Percentiles rank a stretch among this genome's conserved stretches.
phyloP scores from a whole-genome alignment of 1,140 invertebrate species.

The Scaptomyza graminum region DNA sequence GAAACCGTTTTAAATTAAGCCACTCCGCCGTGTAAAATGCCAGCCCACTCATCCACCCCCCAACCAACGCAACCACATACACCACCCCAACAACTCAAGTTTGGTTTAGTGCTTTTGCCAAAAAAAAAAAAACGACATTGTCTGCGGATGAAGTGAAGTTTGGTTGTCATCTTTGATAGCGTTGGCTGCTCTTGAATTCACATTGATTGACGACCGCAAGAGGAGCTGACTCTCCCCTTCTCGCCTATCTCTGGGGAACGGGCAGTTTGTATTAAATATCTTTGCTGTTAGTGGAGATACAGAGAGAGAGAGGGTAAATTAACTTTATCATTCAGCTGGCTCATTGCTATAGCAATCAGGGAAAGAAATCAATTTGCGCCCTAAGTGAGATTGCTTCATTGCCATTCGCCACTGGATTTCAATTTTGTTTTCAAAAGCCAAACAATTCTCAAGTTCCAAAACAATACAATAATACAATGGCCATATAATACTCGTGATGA shows the following conservation, averaged over 20 bases:
- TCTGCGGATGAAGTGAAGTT: conserved; percentile 75
- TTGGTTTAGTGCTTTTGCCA: conserved; percentile 57
- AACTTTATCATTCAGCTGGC: conserved; percentile 37
- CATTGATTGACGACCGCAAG: conserved; percentile 72
- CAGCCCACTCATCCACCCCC: background rate
- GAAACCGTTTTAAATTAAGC: conserved; percentile 80
- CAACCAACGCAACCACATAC: background rate
- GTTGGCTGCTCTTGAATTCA: conserved; percentile 63
- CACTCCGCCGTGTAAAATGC: conserved; percentile 54
- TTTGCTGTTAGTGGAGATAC: conserved; percentile 15
- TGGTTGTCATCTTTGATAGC: conserved; percentile 67
- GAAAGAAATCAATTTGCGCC: conserved; percentile 38
- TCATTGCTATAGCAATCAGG: conserved; percentile 13
- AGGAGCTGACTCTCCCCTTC: background rate
- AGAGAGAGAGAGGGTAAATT: conserved; percentile 28
- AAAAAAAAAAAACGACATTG: conserved; percentile 56
- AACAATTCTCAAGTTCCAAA: conserved; percentile 13
- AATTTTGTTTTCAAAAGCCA: background rate
- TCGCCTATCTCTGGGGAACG: background rate
- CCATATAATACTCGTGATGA: background rate
- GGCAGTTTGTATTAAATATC: conserved; percentile 25
- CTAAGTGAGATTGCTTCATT: conserved; percentile 33
- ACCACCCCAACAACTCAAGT: background rate
- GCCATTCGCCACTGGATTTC: conserved; percentile 11
- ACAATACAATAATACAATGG: conserved; percentile 10